Conservation (phyloP, 1,140 invertebrate genomes). For the Sycobia sp. region DNA sequence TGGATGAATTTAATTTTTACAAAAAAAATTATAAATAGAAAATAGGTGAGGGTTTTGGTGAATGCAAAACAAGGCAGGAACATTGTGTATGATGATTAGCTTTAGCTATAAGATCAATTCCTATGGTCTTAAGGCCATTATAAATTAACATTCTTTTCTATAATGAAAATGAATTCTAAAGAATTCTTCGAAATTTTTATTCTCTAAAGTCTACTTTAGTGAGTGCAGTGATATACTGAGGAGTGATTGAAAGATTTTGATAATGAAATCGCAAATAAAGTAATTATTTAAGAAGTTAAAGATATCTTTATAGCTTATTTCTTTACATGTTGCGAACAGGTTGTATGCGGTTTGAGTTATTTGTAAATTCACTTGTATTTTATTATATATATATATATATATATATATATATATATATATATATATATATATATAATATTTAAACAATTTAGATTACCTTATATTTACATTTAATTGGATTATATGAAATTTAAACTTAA, state of each 20-base stretch:
- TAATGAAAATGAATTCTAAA: constrained; percentile 35
- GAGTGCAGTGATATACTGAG: constrained; percentile 39
- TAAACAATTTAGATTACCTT: constrained; percentile 7
- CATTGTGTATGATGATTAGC: constrained; percentile 30
- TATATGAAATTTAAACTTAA: too few relatives aligned
- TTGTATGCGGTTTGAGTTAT: constrained; percentile 1
- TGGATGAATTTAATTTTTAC: constrained; percentile 33
- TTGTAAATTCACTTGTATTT: constrained; percentile 17
- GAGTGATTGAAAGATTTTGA: constrained; percentile 52
- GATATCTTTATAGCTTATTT: constrained; percentile 44
- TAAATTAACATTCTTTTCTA: constrained; percentile 28
- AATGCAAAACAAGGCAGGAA: constrained; percentile 30
- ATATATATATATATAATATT: too few relatives aligned
- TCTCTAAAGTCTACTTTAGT: constrained; percentile 40
- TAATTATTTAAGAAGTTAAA: constrained; percentile 49
- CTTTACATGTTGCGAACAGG: constrained; percentile 25
- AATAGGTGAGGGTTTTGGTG: constrained; percentile 35
- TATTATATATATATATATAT: constrained; percentile 17
- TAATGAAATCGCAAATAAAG: constrained; percentile 53
- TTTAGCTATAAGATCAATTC: constrained; percentile 38
- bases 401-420: too few relatives aligned
- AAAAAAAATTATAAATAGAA: constrained; percentile 30
- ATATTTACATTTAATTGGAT: constrained; percentile 6
- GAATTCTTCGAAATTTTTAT: constrained; percentile 38
- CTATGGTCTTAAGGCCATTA: constrained; percentile 39